phyloP scores from a whole-genome alignment of 2,888 invertebrate genomes.

The Pandemis cinnamomeana region DNA sequence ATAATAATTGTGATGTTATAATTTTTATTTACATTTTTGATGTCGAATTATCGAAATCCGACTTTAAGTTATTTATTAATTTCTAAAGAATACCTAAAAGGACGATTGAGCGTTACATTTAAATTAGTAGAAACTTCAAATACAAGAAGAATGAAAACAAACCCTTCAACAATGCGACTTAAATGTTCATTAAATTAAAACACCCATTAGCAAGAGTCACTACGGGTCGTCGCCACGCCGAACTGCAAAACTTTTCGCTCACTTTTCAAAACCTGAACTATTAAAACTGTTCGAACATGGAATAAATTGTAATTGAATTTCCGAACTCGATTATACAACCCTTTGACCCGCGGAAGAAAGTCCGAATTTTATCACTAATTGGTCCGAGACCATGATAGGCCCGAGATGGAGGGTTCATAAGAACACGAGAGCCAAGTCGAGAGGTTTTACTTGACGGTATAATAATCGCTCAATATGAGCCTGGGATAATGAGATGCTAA shows the following conservation, averaged over 20 bases:
- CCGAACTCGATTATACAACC: constrained; percentile 6
- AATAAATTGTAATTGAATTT: constrained; percentile 23
- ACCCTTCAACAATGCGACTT: not conserved
- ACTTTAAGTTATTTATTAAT: too few species aligned
- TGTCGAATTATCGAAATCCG: too few species aligned
- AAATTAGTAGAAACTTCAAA: not conserved
- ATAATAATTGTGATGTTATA: too few species aligned
- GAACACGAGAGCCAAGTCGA: constrained; percentile 9
- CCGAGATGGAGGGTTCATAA: not conserved
- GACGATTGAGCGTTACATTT: not conserved
- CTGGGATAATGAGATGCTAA: constrained; percentile 31
- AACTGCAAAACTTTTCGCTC: constrained; percentile 31
- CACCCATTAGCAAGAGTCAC: constrained; percentile 18
- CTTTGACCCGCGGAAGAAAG: not conserved
- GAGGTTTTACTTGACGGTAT: constrained; percentile 3
- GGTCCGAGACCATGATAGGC: constrained; percentile 18
- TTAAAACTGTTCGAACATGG: constrained; percentile 20
- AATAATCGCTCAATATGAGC: constrained; percentile 32
- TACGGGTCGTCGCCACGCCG: not conserved
- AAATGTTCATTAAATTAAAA: constrained; percentile 13
- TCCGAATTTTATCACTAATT: constrained; percentile 14
- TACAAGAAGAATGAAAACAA: constrained; percentile 3
- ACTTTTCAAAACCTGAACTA: constrained; percentile 33
- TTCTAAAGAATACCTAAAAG: too few species aligned
- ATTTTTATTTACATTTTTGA: too few species aligned